A percentile compares a stretch with the other conserved stretches of the same genome.
Conservation (phyloP, 2,797 vertebrate genomes). For the Aotus griseimembra region DNA sequence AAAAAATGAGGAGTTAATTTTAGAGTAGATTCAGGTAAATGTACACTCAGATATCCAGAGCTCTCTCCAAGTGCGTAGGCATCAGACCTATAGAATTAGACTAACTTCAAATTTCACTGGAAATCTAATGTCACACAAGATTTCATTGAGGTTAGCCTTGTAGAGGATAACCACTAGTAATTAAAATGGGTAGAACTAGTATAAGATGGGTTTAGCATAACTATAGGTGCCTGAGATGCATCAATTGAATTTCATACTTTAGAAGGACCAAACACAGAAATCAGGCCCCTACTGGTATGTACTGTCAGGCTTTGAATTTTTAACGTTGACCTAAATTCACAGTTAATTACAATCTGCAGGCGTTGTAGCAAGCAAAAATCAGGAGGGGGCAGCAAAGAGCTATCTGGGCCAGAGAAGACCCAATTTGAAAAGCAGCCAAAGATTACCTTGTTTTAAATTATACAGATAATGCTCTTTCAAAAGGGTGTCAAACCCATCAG, state of each 20-base stretch:
- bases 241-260: background rate
- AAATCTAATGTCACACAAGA: background rate
- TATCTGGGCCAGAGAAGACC: background rate
- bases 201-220: background rate
- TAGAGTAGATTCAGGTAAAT: background rate
- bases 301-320: background rate
- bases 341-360: background rate
- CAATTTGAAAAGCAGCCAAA: background rate
- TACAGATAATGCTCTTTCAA: background rate
- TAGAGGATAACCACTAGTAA: background rate
- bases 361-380: background rate
- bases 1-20: background rate
- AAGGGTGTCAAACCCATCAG: background rate
- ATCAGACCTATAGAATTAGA: background rate
- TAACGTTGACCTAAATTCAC: background rate
- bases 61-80: background rate
- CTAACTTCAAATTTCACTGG: background rate
- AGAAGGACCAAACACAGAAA: background rate
- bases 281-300: background rate
- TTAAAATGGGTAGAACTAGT: background rate
- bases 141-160: background rate
- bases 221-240: background rate
- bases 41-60: background rate
- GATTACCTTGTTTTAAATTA: background rate
- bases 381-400: slow-evolving; percentile 65